Conservation (phyloP, 1,140 invertebrate species). For the Kradibia gibbosae region DNA sequence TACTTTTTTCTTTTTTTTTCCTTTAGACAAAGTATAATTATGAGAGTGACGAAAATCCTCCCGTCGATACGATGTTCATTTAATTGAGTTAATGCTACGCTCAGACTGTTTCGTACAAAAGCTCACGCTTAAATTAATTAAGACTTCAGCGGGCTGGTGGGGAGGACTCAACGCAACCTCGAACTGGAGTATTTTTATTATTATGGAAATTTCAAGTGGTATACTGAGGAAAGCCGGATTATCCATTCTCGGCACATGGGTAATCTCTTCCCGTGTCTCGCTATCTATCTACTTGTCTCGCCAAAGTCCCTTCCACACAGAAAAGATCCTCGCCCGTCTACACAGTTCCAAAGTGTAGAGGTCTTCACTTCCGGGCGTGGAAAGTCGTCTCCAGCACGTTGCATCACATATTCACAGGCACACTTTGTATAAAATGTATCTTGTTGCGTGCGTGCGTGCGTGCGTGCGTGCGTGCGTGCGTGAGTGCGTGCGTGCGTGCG, state of each 20-base stretch:
- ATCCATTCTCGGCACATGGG: not conserved
- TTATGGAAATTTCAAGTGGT: constrained; percentile 10
- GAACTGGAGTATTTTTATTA: not conserved
- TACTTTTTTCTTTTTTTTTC: not conserved
- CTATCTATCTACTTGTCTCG: not conserved
- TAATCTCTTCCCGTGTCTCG: not conserved
- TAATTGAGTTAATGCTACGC: not conserved
- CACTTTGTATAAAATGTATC: not conserved
- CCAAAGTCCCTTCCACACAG: constrained; percentile 9
- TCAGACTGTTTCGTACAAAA: not conserved
- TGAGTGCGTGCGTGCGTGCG: too few species aligned
- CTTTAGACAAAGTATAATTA: not conserved
- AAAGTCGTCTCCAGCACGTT: not conserved
- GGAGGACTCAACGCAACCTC: too few species aligned
- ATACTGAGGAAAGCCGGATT: not conserved
- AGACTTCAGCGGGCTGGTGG: not conserved
- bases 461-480: too few species aligned
- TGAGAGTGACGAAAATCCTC: not conserved
- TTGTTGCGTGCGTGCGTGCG: not conserved
- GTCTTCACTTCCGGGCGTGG: not conserved
- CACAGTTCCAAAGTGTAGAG: not conserved
- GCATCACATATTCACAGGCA: not conserved
- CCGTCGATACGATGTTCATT: not conserved
- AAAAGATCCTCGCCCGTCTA: constrained; percentile 5
- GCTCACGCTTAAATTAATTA: constrained; percentile 8